Evolutionary conservation across 2,888 invertebrate genomes (phyloP).

Genomic region (Tipula confusa): DNA sequence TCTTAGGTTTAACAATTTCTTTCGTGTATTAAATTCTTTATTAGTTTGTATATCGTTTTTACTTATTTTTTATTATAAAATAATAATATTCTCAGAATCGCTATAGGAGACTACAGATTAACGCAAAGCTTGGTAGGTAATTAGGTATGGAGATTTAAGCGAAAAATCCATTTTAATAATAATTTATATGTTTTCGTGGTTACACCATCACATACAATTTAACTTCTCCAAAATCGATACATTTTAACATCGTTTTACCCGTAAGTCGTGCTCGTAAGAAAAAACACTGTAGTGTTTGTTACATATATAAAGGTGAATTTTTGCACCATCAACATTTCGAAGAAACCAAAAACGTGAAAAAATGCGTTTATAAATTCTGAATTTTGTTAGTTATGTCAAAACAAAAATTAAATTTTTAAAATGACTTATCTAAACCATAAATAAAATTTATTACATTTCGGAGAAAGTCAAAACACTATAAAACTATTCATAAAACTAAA

Average conservation of each 20-base stretch:
- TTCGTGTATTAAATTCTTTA: too few species aligned
- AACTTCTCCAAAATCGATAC: too few species aligned
- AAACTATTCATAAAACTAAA: background rate
- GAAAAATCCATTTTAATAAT: too few species aligned
- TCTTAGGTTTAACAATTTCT: too few species aligned
- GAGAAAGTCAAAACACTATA: background rate
- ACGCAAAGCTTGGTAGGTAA: too few species aligned
- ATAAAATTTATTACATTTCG: background rate
- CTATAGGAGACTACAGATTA: too few species aligned
- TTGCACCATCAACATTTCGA: background rate
- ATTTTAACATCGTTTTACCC: background rate
- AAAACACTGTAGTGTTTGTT: background rate
- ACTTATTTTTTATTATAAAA: too few species aligned
- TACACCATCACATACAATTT: too few species aligned
- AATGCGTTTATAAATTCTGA: background rate
- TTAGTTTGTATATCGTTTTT: too few species aligned
- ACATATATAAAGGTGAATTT: background rate
- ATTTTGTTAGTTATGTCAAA: background rate
- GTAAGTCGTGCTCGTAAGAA: background rate
- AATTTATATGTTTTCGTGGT: too few species aligned
- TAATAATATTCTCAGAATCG: too few species aligned
- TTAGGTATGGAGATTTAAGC: too few species aligned
- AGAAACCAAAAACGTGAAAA: background rate
- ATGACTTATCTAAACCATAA: background rate
- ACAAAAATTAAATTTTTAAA: background rate